These are phyloP conservation scores for Ophiothrix spiculata DNA, from an alignment of 35 echinoderm and acorn worm genomes.

Conservation along the genomic window DNA sequence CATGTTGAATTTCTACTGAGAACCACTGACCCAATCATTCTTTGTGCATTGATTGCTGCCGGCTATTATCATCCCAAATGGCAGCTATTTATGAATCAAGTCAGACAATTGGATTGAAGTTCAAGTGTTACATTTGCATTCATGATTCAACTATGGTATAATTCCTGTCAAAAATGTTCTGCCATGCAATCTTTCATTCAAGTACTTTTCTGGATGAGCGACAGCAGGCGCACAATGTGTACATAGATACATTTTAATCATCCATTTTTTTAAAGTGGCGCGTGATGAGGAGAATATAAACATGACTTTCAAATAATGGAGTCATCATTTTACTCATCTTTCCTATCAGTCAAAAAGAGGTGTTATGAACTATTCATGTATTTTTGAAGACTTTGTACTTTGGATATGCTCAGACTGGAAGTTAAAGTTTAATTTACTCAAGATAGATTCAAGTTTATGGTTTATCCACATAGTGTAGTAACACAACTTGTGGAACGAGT, in stretches of 20 bases:
- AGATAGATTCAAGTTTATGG: too few species aligned
- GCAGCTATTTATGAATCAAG: background rate
- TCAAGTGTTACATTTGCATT: background rate
- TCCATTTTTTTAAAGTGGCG: background rate
- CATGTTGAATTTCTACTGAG: background rate
- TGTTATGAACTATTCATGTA: background rate
- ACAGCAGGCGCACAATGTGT: background rate
- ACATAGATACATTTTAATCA: conserved; percentile 2
- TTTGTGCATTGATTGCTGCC: background rate
- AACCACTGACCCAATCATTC: background rate
- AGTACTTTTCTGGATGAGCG: background rate
- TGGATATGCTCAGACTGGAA: too few species aligned
- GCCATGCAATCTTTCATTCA: background rate
- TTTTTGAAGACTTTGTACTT: background rate
- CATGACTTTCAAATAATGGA: background rate
- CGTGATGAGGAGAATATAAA: background rate
- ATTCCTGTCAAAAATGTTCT: conserved; percentile 1
- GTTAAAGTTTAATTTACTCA: too few species aligned
- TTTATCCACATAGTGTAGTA: background rate
- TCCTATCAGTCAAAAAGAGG: background rate
- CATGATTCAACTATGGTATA: background rate
- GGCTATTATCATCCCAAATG: background rate
- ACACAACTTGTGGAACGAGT: too few species aligned
- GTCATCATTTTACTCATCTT: background rate
- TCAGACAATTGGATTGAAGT: background rate